Evolutionary conservation across 2,888 invertebrate species (phyloP).

Genomic region (Uropetala carovei): DNA sequence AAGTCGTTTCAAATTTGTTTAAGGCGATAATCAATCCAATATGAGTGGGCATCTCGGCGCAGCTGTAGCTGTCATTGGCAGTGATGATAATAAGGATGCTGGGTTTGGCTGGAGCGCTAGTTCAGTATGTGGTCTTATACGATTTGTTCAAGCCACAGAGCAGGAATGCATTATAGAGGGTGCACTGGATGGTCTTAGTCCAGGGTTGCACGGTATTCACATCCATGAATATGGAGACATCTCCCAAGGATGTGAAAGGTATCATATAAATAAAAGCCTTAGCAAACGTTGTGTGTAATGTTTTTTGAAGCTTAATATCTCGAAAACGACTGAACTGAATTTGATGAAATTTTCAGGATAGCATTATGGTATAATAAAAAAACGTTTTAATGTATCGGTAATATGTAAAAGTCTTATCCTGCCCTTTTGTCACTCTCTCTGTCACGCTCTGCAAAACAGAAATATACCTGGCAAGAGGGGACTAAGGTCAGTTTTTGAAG

Average conservation of each 20-base stretch:
- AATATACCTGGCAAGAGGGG: too few species aligned
- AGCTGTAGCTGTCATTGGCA: slow-evolving; percentile 84
- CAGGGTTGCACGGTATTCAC: slow-evolving; percentile 80
- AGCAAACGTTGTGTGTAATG: too few species aligned
- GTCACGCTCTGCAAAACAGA: too few species aligned
- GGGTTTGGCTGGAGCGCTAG: slow-evolving; percentile 69
- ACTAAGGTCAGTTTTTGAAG: too few species aligned
- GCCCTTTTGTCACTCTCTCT: too few species aligned
- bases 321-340: too few species aligned
- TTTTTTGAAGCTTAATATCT: too few species aligned
- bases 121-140: slow-evolving; percentile 84
- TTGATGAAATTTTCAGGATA: too few species aligned
- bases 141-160: slow-evolving; percentile 82
- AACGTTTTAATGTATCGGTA: too few species aligned
- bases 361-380: too few species aligned
- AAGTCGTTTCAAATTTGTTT: neutral
- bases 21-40: neutral
- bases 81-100: slow-evolving; percentile 75
- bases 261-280: too few species aligned
- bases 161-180: slow-evolving; percentile 87
- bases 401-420: too few species aligned
- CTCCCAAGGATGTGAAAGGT: slow-evolving; percentile 80
- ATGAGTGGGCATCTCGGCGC: slow-evolving; percentile 73
- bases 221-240: slow-evolving; percentile 87
- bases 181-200: slow-evolving; percentile 86